These are phyloP conservation scores for Drosophila setifemur DNA, from an alignment of 1,140 invertebrate species.

Conservation along the genomic window DNA sequence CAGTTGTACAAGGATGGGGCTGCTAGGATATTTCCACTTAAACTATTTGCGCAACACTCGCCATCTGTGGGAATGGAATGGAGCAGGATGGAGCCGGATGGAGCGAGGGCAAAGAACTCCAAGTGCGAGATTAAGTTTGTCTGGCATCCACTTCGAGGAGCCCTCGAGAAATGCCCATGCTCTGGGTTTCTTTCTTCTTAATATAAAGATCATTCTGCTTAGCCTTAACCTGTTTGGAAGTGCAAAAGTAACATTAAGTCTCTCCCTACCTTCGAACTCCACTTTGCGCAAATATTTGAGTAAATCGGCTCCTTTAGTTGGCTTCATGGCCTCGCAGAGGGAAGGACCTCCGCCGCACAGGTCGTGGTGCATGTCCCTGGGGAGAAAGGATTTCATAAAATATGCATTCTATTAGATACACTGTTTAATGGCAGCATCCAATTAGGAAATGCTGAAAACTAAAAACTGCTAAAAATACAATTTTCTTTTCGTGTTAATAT, in stretches of 20 bases:
- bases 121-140: not conserved
- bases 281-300: conserved; percentile 93
- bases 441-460: too few species aligned
- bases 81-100: too few species aligned
- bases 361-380: conserved; percentile 92
- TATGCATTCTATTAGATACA: too few species aligned
- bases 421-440: too few species aligned
- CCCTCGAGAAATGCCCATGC: not conserved
- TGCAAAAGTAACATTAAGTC: not conserved
- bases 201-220: too few species aligned
- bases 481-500: too few species aligned
- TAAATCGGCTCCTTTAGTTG: conserved; percentile 92
- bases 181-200: not conserved
- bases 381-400: not conserved
- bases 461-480: too few species aligned
- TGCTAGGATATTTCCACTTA: conserved; percentile 44
- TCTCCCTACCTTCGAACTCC: conserved; percentile 89
- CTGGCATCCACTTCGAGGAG: not conserved
- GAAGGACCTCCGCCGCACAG: conserved; percentile 89
- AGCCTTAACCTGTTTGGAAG: too few species aligned
- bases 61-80: conserved; percentile 1
- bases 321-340: conserved; percentile 93
- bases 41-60: conserved; percentile 68
- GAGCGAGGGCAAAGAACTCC: conserved; percentile 2
- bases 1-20: conserved; percentile 5